Evolutionary conservation across 2,888 invertebrate species (phyloP), one percentile per base, ranked within the genome.

Genomic region (Macrosiphum euphorbiae): DNA sequence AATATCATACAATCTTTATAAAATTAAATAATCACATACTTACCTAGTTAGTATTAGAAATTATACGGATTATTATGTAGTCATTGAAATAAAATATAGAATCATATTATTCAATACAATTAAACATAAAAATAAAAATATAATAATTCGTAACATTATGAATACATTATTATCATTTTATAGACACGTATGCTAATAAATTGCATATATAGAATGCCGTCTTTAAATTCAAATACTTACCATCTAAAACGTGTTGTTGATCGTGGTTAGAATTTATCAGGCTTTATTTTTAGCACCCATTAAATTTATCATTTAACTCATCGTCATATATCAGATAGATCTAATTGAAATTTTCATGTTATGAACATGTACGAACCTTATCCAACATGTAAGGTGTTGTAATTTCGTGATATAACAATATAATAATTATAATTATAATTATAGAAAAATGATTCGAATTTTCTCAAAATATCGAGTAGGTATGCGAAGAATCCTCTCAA

Each of bases 121-220:
- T 11, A 67, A n/a, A 61, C n/a, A 61, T 67, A 67, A 35, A 67
- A 67, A 35, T 67, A 67, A 67, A 67, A 67, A 67, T 67, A 67
- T 20, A 16, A n/a, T 61, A 61, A n/a, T 11, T 3, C 28, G 13
- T 10, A 11, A 3, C n/a, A 61, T 61, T 13, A n/a, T n/a, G n/a
- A 28, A 61, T 28, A 67, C 13, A 5, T 13, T 13, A 67, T 67
- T 13, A n/a, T 67, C 3, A 67, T 35, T 67, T 5, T 44, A 86
- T 26, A 86, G 28, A n/a, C 87, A 87, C 13, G 20, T n/a, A 7
- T 50, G 87, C 8, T 50, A n/a, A 50, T 87, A 47, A 87, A 87
- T 87, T 87, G 87, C 87, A 87, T 87, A 87, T 20, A 28, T n/a
- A n/a, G 7, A 50, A 87, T 50, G 87, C 87, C 87, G 87, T 87